Conservation (phyloP, 2,888 invertebrate genomes). For the Sthenelais limicola region DNA sequence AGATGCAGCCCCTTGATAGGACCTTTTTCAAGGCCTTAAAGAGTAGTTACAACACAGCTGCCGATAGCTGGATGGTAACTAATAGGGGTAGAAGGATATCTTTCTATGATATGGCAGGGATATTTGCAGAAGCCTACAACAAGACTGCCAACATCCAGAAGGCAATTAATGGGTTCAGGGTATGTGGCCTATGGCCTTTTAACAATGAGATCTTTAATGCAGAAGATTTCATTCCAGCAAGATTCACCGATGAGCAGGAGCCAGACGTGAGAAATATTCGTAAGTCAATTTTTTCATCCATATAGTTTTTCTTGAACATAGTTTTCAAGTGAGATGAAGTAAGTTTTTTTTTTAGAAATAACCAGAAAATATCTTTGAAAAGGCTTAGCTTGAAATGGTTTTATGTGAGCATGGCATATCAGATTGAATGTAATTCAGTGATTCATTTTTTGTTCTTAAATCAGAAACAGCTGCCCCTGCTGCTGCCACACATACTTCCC, state of each 20-base stretch:
- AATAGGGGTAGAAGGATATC: constrained; percentile 48
- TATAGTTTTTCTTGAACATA: no score
- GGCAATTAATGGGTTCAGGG: constrained; percentile 40
- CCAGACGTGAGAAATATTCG: no score
- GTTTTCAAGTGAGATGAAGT: no score
- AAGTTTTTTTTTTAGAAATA: no score
- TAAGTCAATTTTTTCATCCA: no score
- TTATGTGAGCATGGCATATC: no score
- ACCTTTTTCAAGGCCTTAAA: constrained; percentile 54
- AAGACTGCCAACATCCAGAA: constrained; percentile 28
- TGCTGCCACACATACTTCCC: no score
- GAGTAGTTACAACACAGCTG: constrained; percentile 44
- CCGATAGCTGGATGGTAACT: constrained; percentile 48
- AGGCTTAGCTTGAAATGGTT: no score
- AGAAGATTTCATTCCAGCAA: constrained; percentile 43
- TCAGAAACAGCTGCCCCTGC: no score
- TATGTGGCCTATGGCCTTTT: constrained; percentile 43
- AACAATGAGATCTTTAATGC: constrained; percentile 43
- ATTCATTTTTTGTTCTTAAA: no score
- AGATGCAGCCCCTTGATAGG: constrained; percentile 56
- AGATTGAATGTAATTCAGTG: no score
- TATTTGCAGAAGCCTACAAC: constrained; percentile 47
- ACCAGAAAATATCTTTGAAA: no score
- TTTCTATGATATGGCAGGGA: constrained; percentile 46
- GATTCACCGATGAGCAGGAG: constrained; percentile 11